Evolutionary conservation across 2,797 vertebrate genomes (phyloP).

Genomic region (Erethizon dorsatum): DNA sequence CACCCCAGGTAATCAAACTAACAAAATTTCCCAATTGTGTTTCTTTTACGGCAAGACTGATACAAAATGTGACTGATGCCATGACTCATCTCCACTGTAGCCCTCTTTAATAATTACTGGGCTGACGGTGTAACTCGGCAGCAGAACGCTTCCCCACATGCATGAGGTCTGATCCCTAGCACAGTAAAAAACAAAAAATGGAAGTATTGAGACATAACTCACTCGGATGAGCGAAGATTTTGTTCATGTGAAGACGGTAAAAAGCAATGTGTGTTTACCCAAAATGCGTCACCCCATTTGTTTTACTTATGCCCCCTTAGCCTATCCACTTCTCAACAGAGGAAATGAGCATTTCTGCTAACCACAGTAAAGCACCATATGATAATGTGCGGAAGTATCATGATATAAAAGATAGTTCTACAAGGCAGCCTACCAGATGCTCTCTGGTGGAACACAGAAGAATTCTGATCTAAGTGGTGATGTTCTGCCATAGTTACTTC

Average conservation of each 20-base stretch:
- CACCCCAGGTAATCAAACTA: not conserved
- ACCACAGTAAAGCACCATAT: not conserved
- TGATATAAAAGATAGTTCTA: not conserved
- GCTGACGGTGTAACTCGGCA: too few species aligned
- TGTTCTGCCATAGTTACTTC: not conserved
- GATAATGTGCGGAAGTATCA: not conserved
- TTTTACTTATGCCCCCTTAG: not conserved
- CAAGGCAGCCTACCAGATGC: not conserved
- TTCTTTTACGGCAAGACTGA: not conserved
- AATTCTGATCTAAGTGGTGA: not conserved
- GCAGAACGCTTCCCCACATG: too few species aligned
- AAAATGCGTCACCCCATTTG: not conserved
- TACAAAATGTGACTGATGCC: not conserved
- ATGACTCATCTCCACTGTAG: not conserved
- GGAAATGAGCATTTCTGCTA: not conserved
- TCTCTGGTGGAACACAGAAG: not conserved
- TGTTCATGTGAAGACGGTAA: not conserved
- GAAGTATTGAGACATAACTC: not conserved
- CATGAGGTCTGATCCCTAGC: not conserved
- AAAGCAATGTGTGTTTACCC: not conserved
- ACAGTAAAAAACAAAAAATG: not conserved
- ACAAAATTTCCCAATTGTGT: not conserved
- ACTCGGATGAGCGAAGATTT: not conserved
- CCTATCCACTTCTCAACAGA: not conserved
- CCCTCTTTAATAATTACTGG: not conserved